Evolutionary conservation across 1,140 invertebrate genomes (phyloP), one percentile per base, ranked within the genome.

Genomic region (Bombyx mori): DNA sequence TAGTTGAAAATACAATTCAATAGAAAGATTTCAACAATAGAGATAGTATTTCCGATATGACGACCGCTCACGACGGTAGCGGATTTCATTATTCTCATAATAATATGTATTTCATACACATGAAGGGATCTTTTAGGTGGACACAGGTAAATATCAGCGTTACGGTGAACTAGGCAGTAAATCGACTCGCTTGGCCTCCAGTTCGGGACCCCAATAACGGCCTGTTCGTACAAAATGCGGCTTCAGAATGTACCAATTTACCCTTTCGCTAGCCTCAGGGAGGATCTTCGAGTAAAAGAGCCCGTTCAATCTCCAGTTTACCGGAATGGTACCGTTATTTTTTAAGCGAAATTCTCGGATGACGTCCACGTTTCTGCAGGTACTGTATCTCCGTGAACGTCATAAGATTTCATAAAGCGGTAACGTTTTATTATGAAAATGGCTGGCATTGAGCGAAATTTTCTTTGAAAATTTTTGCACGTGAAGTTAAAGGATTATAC

Each of bases 221-320:
- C 56, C 54, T 66, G 65, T 65, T 56, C 66, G 63, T 68, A 68
- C 71, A 60, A 73, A 71, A 68, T 69, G 69, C 68, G 61, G 63
- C 62, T 59, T 61, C 68, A 60, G 63, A 71, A 69, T 66, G 63
- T 69, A 65, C 70, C 67, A 66, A 68, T 76, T 71, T 69, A 73
- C 68, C 71, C 71, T 68, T 64, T 61, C 65, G 54, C 46, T 55
- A 52, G 45, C 61, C 60, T 58, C 54, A 58, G 56, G 61, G 61
- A 63, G 60, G 62, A 64, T 65, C 66, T 64, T 63, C 65, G 22
- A 65, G 64, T 58, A 58, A 69, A 67, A 73, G 59, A 68, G 63
- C 56, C 63, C 63, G 65, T 71, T 71, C 67, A 69, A 71, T 74
- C 61, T 65, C 67, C 58, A 62, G 63, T 73, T 60, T 68, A 50